phyloP scores from a whole-genome alignment of 2,113 vertebrate genomes.

The Cariama cristata region DNA sequence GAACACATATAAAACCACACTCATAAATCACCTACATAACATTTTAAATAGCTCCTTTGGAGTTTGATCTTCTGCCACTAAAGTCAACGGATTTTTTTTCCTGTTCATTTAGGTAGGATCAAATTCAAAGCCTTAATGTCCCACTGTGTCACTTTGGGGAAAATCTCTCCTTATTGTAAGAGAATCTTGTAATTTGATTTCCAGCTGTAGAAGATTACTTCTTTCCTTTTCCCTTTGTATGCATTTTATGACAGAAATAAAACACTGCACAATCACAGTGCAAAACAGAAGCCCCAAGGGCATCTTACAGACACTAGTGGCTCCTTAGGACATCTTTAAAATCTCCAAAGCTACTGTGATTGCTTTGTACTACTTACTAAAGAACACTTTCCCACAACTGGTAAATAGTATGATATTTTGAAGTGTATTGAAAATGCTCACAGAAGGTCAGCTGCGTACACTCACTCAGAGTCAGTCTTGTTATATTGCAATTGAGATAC shows the following conservation, averaged over 20 bases:
- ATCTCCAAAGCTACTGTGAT: constrained; percentile 43
- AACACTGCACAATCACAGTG: constrained; percentile 33
- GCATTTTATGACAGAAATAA: constrained; percentile 52
- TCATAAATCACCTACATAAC: background rate
- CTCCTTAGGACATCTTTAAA: constrained; percentile 59
- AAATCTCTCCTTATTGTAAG: constrained; percentile 53
- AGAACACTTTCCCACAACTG: constrained; percentile 24
- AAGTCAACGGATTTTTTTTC: constrained; percentile 18
- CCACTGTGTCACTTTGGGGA: constrained; percentile 51
- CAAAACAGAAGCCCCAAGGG: constrained; percentile 60
- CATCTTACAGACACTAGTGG: constrained; percentile 28
- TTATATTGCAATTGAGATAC: background rate
- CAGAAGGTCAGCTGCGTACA: background rate
- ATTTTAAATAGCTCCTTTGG: constrained; percentile 15
- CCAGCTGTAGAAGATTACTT: constrained; percentile 55
- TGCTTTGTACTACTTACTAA: constrained; percentile 37
- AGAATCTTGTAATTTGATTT: constrained; percentile 51
- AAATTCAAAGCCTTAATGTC: constrained; percentile 48
- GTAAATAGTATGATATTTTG: constrained; percentile 57
- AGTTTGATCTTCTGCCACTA: background rate
- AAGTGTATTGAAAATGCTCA: constrained; percentile 20
- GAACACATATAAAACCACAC: background rate
- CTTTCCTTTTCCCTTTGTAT: constrained; percentile 40
- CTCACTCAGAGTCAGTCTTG: background rate
- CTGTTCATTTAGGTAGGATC: constrained; percentile 41